Conservation (phyloP, 2,113 vertebrate genomes). For the Cichladusa arquata region DNA sequence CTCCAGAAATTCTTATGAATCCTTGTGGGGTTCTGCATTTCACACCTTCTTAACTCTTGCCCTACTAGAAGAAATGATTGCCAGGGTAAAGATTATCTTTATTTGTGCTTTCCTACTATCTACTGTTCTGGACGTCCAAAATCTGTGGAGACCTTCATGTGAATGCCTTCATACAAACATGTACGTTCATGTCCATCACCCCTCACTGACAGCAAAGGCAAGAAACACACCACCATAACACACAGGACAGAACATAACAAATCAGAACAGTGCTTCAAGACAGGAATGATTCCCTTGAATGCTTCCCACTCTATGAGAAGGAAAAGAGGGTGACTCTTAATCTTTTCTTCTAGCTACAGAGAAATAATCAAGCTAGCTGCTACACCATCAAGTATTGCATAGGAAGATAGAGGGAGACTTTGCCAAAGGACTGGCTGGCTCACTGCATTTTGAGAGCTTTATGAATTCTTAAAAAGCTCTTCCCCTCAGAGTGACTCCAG, state of each 20-base stretch:
- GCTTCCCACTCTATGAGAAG: background rate
- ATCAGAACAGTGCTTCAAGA: background rate
- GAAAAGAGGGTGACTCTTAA: background rate
- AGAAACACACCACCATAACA: background rate
- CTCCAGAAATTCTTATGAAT: background rate
- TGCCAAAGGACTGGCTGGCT: background rate
- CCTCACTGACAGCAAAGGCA: conserved; percentile 3
- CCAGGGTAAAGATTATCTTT: background rate
- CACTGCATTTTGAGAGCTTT: background rate
- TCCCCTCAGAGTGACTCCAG: background rate
- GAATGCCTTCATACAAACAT: background rate
- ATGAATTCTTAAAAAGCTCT: background rate
- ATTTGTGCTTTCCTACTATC: conserved; percentile 15
- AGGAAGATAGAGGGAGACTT: background rate
- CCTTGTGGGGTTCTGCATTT: background rate
- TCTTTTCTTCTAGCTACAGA: background rate
- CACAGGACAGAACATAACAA: background rate
- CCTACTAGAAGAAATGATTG: background rate
- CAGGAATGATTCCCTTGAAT: background rate
- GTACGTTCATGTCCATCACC: background rate
- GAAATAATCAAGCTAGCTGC: background rate
- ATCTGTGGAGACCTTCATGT: background rate
- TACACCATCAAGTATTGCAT: background rate
- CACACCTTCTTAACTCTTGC: background rate
- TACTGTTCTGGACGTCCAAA: background rate